phyloP scores from a whole-genome alignment of 2,113 vertebrate genomes.

The Gambusia affinis region DNA sequence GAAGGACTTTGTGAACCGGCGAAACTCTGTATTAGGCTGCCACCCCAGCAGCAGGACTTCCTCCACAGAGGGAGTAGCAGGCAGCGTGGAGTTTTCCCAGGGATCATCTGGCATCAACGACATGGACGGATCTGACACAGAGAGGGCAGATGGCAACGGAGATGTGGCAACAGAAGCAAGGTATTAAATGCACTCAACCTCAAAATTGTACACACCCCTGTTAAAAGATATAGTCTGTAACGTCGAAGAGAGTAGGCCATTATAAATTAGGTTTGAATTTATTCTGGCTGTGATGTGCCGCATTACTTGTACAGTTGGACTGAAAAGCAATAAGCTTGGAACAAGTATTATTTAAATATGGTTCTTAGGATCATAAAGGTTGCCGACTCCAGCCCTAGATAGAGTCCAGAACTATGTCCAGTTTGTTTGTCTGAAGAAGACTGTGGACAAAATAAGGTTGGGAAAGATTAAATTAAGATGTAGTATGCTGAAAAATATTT shows the following conservation, averaged over 20 bases:
- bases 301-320: not conserved
- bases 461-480: too few species aligned
- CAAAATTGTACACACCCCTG: not conserved
- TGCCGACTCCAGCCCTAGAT: too few species aligned
- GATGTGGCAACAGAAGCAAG: slow-evolving; percentile 58
- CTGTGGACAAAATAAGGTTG: not conserved
- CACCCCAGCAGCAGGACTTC: slow-evolving; percentile 90
- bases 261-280: not conserved
- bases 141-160: slow-evolving; percentile 65
- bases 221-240: not conserved
- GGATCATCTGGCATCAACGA: slow-evolving; percentile 93
- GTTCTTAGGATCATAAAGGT: too few species aligned
- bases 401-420: not conserved
- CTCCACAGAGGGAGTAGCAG: slow-evolving; percentile 93
- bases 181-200: slow-evolving; percentile 35
- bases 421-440: too few species aligned
- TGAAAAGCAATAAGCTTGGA: not conserved
- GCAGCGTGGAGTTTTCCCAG: slow-evolving; percentile 93
- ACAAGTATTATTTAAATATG: too few species aligned
- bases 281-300: not conserved
- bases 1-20: slow-evolving; percentile 86
- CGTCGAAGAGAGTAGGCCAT: not conserved
- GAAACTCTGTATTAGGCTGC: slow-evolving; percentile 81
- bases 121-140: slow-evolving; percentile 89
- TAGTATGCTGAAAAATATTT: too few species aligned